phyloP scores from a whole-genome alignment of 2,888 invertebrate species.

The Dryomyza anilis region DNA sequence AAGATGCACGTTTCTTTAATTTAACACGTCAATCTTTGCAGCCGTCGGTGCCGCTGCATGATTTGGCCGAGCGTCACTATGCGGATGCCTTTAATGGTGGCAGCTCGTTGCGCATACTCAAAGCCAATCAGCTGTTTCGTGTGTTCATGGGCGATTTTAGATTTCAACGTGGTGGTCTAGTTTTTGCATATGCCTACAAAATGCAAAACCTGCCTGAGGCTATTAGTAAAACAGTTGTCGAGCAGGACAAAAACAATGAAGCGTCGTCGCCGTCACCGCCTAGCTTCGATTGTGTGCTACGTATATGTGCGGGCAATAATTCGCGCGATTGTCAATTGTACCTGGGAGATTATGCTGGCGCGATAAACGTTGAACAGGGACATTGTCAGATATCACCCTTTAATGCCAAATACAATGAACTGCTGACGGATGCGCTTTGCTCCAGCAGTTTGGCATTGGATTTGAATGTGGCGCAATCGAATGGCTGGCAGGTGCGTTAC shows the following conservation, averaged over 20 bases:
- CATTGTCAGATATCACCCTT: conserved; percentile 48
- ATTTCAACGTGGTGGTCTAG: conserved; percentile 45
- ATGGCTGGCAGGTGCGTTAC: conserved; percentile 53
- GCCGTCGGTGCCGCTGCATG: conserved; percentile 60
- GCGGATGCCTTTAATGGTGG: conserved; percentile 65
- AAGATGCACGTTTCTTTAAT: conserved; percentile 66
- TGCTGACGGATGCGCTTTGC: conserved; percentile 31
- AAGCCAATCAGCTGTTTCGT: conserved; percentile 58
- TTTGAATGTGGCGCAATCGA: conserved; percentile 27
- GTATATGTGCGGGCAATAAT: conserved; percentile 40
- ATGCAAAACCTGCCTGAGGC: conserved; percentile 26
- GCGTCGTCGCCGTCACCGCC: conserved; percentile 34
- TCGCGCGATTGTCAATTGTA: conserved; percentile 48
- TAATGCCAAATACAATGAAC: conserved; percentile 33
- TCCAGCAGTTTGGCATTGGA: conserved; percentile 36
- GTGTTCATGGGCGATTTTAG: conserved; percentile 53
- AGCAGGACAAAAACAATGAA: too few species aligned
- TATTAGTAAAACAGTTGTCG: too few species aligned
- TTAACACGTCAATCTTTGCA: conserved; percentile 68
- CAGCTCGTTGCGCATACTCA: conserved; percentile 62
- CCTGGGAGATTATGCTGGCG: conserved; percentile 46
- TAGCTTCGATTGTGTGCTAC: conserved; percentile 49
- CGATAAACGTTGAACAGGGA: conserved; percentile 37
- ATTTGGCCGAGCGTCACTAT: conserved; percentile 50
- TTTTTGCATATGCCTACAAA: conserved; percentile 55